Evolutionary conservation across 1,140 invertebrate genomes (phyloP), one percentile per base, ranked within the genome.

Genomic region (Ooceraea biroi): DNA sequence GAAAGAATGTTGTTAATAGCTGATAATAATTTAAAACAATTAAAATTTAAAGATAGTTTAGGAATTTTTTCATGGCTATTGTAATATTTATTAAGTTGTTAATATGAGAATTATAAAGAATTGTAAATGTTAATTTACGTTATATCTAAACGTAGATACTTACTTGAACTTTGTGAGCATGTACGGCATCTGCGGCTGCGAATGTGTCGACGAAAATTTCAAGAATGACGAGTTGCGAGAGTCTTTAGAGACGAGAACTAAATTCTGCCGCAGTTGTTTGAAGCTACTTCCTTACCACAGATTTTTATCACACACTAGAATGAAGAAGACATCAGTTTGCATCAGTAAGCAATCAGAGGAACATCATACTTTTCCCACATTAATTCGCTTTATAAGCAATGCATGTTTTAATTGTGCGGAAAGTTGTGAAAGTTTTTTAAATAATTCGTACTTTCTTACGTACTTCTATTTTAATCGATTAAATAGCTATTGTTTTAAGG

Each of bases 291-390:
- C 91, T 0, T 48, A 19, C 17, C 17, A 50, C 7, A 86, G 63
- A 87, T 94, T 93, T 87, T 87, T 88, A 22, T 77, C 84, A 58
- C 90, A 92, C 8, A 84, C 87, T 17, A 90, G 91, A 83, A 92
- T 86, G 87, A 91, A 87, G 65, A 92, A 85, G 85, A 72, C 93
- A 48, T 85, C 89, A 12, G 83, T 85, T 52, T 94, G 93, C 72
- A 89, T 80, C 25, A 89, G 92, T 91, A 82, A 85, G 87, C 78
- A 22, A 68, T 82, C 71, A 41, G 17, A 27, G 17, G 7, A 27
- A n/a, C 27, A 66, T 48, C 17, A 3, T n/a, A 50, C 27, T 30
- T 50, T 48, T 7, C 2, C 7, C 7, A 30, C 17, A 19, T 19
- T 5, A 50, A 17, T 69, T 55, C 2, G 7, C 52, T 3, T n/a